Conservation (phyloP, 2,888 invertebrate genomes). For the Ditylenchus weischeri region DNA sequence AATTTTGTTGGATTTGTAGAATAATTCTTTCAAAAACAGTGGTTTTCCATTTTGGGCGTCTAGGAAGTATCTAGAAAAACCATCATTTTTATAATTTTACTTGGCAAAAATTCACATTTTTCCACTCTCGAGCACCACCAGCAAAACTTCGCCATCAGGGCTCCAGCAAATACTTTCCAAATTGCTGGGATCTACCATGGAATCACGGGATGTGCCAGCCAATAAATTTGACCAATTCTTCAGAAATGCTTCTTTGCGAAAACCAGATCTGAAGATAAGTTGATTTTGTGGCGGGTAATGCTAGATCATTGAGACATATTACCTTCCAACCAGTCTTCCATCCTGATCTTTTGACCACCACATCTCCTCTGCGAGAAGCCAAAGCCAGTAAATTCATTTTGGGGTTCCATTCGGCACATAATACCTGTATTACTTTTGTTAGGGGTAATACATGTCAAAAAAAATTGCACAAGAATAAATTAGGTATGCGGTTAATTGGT, state of each 20-base stretch:
- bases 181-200: background rate
- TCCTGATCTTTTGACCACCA: constrained; percentile 40
- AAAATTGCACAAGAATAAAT: background rate
- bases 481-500: background rate
- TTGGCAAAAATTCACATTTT: constrained; percentile 7
- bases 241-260: constrained; percentile 11
- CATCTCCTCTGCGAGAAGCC: constrained; percentile 45
- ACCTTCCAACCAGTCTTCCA: constrained; percentile 56
- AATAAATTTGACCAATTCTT: constrained; percentile 10
- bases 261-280: too few species aligned
- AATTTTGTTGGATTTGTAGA: constrained; percentile 1
- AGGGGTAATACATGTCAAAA: background rate
- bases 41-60: constrained; percentile 39
- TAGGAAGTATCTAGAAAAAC: constrained; percentile 31
- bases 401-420: constrained; percentile 38
- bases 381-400: constrained; percentile 42
- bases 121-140: constrained; percentile 41
- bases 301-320: too few species aligned
- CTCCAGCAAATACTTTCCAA: constrained; percentile 32
- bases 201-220: background rate
- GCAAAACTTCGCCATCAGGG: constrained; percentile 44
- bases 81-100: too few species aligned
- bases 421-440: constrained; percentile 17
- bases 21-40: constrained; percentile 11
- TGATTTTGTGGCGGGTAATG: too few species aligned